Evolutionary conservation across 1,140 invertebrate species (phyloP).

Genomic region (Galleria mellonella): DNA sequence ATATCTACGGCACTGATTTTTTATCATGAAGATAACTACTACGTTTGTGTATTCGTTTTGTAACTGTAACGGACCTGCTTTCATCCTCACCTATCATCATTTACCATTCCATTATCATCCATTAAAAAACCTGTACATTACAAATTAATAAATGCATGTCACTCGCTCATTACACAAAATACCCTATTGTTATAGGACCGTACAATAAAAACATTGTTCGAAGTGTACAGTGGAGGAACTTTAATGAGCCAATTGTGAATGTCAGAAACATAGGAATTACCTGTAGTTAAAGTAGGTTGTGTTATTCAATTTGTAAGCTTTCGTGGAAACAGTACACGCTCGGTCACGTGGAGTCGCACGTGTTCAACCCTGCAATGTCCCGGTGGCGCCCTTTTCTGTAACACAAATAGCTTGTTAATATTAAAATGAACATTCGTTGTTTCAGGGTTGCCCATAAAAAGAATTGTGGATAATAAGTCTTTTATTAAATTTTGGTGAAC

Average conservation of each 20-base stretch:
- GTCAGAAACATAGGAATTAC: conserved; percentile 3
- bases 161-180: conserved; percentile 18
- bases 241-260: conserved; percentile 25
- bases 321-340: conserved; percentile 4
- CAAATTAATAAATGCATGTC: conserved; percentile 15
- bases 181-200: conserved; percentile 10
- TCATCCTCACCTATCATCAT: no score
- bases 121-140: no score
- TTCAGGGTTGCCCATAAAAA: conserved; percentile 14
- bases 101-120: no score
- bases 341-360: conserved; percentile 18
- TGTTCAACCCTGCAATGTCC: background rate
- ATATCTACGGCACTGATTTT: no score
- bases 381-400: conserved; percentile 4
- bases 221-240: conserved; percentile 21
- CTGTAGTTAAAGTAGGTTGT: conserved; percentile 6
- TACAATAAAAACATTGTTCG: conserved; percentile 11
- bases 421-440: conserved; percentile 11
- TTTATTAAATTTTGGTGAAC: background rate
- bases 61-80: no score
- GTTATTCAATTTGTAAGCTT: conserved; percentile 21
- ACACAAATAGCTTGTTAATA: conserved; percentile 18
- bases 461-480: conserved; percentile 8
- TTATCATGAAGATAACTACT: background rate
- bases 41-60: background rate